Conservation (phyloP, 1,140 invertebrate genomes). For the Ceratosolen fusciceps region DNA sequence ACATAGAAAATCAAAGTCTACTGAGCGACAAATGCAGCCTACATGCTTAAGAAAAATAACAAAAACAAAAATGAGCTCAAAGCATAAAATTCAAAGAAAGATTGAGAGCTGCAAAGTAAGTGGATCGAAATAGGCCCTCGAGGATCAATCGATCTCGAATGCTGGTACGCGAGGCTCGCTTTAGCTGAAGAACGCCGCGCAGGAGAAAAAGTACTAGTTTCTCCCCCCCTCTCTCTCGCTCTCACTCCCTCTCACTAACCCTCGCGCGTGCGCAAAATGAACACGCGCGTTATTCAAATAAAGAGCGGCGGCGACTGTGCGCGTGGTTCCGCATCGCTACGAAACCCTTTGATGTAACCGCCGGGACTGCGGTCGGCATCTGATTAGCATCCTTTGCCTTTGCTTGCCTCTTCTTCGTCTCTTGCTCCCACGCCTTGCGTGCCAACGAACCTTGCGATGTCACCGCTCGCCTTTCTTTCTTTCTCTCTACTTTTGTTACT, state of each 20-base stretch:
- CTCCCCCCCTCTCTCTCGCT: not conserved
- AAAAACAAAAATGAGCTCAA: not conserved
- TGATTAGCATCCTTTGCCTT: constrained; percentile 68
- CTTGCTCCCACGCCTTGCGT: constrained; percentile 23
- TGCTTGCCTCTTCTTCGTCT: constrained; percentile 8
- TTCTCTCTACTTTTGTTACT: constrained; percentile 55
- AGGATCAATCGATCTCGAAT: constrained; percentile 39
- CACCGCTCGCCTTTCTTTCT: constrained; percentile 48
- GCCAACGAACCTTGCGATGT: constrained; percentile 50
- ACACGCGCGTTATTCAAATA: constrained; percentile 60
- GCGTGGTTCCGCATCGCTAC: constrained; percentile 29
- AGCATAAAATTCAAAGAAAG: not conserved
- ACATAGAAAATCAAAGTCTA: constrained; percentile 15
- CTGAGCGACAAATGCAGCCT: constrained; percentile 32
- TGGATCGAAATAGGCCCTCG: constrained; percentile 36
- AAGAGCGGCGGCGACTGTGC: constrained; percentile 51
- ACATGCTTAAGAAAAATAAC: not conserved
- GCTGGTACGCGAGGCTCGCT: not conserved
- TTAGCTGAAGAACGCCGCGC: not conserved
- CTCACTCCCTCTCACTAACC: not conserved
- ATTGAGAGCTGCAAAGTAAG: constrained; percentile 11
- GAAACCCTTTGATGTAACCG: constrained; percentile 65
- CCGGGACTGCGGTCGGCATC: constrained; percentile 68
- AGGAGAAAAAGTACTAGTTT: constrained; percentile 45
- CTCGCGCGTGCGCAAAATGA: not conserved